Conservation (phyloP, 2,113 vertebrate species). For the Chionis minor region DNA sequence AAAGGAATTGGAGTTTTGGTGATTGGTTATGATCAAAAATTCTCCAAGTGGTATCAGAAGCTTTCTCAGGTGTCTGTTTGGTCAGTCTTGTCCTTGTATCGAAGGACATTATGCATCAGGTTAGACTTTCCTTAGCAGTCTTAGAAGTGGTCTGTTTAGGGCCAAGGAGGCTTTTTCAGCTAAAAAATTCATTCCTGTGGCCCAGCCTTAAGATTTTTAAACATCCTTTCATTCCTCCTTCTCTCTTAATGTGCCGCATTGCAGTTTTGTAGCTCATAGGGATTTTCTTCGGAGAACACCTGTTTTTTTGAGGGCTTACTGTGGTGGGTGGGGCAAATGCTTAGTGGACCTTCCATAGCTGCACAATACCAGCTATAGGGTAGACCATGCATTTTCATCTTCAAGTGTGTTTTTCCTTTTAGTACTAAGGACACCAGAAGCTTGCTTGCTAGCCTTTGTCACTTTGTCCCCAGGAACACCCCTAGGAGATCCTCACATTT, state of each 20-base stretch:
- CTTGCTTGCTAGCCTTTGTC: background rate
- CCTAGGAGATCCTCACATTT: background rate
- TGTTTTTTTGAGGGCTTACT: rapidly evolving
- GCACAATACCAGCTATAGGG: background rate
- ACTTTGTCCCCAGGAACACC: rapidly evolving
- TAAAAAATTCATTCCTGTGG: background rate
- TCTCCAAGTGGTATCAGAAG: background rate
- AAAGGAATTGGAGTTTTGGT: background rate
- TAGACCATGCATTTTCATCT: background rate
- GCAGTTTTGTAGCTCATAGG: background rate
- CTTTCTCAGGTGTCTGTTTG: background rate
- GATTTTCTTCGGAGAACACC: background rate
- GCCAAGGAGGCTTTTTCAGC: background rate
- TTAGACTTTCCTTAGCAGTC: background rate
- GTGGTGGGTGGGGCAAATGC: background rate
- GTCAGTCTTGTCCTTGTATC: background rate
- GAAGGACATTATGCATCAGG: too few species aligned
- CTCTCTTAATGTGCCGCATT: background rate
- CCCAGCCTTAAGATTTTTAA: background rate
- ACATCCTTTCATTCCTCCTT: background rate
- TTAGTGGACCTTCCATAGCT: background rate
- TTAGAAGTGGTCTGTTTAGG: background rate
- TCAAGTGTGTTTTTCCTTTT: background rate
- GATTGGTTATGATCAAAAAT: background rate
- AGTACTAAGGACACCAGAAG: background rate